These are phyloP conservation scores for Holocentrus rufus DNA, from an alignment of 2,797 vertebrate species.

Conservation along the genomic window DNA sequence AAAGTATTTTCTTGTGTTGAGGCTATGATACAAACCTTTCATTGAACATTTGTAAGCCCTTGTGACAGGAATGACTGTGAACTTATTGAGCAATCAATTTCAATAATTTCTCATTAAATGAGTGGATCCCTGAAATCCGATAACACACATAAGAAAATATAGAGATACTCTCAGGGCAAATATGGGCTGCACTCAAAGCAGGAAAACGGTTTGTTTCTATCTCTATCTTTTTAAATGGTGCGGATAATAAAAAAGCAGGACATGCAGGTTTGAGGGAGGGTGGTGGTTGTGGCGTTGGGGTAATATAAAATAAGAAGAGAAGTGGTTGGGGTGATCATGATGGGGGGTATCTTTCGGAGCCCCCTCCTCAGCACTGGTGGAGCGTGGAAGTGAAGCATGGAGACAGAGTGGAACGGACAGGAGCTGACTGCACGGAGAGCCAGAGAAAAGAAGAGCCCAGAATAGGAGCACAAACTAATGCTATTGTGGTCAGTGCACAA, in stretches of 20 bases:
- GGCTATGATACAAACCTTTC: constrained; percentile 45
- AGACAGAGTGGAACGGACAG: constrained; percentile 89
- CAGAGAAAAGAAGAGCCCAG: constrained; percentile 80
- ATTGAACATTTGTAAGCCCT: constrained; percentile 34
- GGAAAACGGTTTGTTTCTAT: constrained; percentile 51
- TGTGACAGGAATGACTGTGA: constrained; percentile 37
- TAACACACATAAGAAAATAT: constrained; percentile 42
- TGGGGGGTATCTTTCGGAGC: constrained; percentile 67
- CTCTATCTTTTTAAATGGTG: constrained; percentile 56
- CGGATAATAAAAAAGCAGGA: constrained; percentile 63
- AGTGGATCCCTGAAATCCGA: constrained; percentile 59
- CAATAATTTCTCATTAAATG: constrained; percentile 65
- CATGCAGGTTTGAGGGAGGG: constrained; percentile 26
- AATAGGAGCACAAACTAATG: constrained; percentile 86
- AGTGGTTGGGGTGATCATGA: constrained; percentile 45
- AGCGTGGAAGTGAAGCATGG: constrained; percentile 81
- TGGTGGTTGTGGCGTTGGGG: constrained; percentile 28
- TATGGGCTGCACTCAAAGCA: constrained; percentile 51
- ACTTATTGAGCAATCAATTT: constrained; percentile 56
- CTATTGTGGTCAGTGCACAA: constrained; percentile 88
- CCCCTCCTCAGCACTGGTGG: constrained; percentile 68
- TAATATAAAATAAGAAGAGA: constrained; percentile 56
- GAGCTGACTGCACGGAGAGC: constrained; percentile 82
- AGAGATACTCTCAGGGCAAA: constrained; percentile 52
- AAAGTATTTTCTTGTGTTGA: constrained; percentile 32